Base-by-base conservation (phyloP, 1,140 invertebrate genomes). In the Pseudomyrmex cubaensis region DNA sequence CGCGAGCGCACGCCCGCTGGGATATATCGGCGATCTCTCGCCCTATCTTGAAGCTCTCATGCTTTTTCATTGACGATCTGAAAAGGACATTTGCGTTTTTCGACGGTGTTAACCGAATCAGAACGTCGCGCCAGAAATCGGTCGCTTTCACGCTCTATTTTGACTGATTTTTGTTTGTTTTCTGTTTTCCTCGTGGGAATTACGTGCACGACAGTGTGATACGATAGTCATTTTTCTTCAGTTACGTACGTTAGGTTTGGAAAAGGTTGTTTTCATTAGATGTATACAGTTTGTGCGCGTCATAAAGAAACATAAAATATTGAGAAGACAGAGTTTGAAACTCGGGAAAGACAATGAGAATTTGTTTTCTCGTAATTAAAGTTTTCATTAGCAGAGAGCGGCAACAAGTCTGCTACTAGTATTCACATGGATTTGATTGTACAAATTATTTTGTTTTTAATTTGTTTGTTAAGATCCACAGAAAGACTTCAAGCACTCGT, bases 71-170 rank as follows among this genome's bases (percentile, higher is more conserved):
- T 9, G 35, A 25, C 64, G 25, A 4, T 0, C 25, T 8, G 52
- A 59, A 66, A 72, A 54, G 63, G 66, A 61, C 56, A 67, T 82
- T 86, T 83, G 61, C 78, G 66, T 82, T 70, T 66, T 76, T 69
- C 56, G 17, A 50, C 46, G 52, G 46, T 59, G 77, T 83, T 63
- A 69, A 56, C n/a, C 13, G 25, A 78, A 22, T 64, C 54, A 56
- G 62, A 75, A 75, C 4, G 44, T 52, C 9, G 63, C 10, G 35
- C 13, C 35, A 15, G 22, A 48, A 13, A n/a, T 70, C 54, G 66
- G 12, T 70, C 17, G 15, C 13, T 67, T 57, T 56, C 13, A 13
- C 8, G 7, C 12, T 17, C 35, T 15, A 20, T 10, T 76, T 63
- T 52, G 22, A 8, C n/a, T n/a, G n/a, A 46, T 35, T 10, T 13